phyloP scores from a whole-genome alignment of 2,113 vertebrate genomes.

The Clarias gariepinus region DNA sequence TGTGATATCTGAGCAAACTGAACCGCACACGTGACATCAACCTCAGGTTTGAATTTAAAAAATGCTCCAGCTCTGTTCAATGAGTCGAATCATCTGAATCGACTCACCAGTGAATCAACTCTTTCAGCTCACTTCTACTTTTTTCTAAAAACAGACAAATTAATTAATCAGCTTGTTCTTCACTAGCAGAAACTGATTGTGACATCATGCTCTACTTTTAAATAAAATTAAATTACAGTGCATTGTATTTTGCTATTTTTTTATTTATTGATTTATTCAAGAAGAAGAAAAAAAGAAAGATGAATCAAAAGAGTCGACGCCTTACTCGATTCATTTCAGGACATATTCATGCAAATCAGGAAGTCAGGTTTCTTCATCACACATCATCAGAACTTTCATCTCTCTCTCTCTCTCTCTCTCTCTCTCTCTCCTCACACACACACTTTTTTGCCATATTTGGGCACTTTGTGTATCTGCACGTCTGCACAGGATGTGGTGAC shows the following conservation, averaged over 20 bases:
- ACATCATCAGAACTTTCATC: slow-evolving; percentile 55
- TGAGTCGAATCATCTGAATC: background rate
- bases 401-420: slow-evolving; percentile 38
- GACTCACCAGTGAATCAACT: background rate
- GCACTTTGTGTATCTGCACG: slow-evolving; percentile 59
- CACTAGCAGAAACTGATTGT: background rate
- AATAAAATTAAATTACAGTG: background rate
- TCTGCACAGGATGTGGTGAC: slow-evolving; percentile 71
- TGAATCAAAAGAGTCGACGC: background rate
- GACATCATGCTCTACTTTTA: background rate
- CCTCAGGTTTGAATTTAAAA: background rate
- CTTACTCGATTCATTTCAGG: background rate
- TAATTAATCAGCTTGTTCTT: background rate
- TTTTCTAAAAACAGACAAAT: background rate
- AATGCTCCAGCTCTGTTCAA: background rate
- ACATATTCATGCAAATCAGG: slow-evolving; percentile 51
- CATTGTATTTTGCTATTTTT: background rate
- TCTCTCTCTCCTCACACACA: slow-evolving; percentile 41
- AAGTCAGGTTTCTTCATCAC: slow-evolving; percentile 62
- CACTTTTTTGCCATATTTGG: slow-evolving; percentile 77
- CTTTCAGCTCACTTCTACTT: background rate
- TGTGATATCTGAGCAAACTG: background rate
- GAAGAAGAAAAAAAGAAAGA: background rate
- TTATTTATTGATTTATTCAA: background rate
- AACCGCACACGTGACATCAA: background rate